These are phyloP conservation scores for Pelecanus crispus DNA, from an alignment of 2,113 vertebrate genomes.

Conservation along the genomic window DNA sequence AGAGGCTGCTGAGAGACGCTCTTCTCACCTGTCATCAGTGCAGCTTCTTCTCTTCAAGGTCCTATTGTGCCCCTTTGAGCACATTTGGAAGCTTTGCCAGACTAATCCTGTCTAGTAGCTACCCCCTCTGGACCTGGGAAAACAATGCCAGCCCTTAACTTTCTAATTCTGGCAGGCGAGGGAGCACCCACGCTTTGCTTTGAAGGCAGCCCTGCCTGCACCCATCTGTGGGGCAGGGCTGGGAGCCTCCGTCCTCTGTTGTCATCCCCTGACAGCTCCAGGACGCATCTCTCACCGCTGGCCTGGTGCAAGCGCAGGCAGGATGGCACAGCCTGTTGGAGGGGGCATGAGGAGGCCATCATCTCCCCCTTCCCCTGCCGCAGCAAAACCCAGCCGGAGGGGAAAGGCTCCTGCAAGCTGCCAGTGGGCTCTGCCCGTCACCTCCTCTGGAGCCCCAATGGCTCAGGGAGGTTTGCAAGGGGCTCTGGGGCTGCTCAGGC, in stretches of 20 bases:
- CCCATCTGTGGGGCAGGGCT: background rate
- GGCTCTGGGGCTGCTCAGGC: background rate
- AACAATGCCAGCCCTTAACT: constrained; percentile 52
- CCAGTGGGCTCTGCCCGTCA: accelerated
- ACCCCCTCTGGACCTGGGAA: background rate
- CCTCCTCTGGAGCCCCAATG: accelerated
- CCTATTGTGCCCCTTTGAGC: constrained; percentile 24
- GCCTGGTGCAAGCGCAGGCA: accelerated
- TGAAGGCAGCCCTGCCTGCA: constrained; percentile 38
- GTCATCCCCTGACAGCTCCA: background rate
- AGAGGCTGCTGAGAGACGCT: background rate
- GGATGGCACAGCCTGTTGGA: background rate
- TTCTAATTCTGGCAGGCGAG: constrained; percentile 17
- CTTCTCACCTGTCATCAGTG: background rate
- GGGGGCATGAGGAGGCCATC: accelerated
- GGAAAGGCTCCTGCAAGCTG: background rate
- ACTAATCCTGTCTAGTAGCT: constrained; percentile 64
- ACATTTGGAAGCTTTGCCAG: background rate
- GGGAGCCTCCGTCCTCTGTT: background rate
- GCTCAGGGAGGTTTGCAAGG: background rate
- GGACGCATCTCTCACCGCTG: background rate
- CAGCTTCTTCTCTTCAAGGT: constrained; percentile 57
- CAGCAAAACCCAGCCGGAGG: background rate
- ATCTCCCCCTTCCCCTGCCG: accelerated
- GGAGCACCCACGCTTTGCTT: background rate